Conservation (phyloP, 2,797 vertebrate species). For the Forpus xanthops region DNA sequence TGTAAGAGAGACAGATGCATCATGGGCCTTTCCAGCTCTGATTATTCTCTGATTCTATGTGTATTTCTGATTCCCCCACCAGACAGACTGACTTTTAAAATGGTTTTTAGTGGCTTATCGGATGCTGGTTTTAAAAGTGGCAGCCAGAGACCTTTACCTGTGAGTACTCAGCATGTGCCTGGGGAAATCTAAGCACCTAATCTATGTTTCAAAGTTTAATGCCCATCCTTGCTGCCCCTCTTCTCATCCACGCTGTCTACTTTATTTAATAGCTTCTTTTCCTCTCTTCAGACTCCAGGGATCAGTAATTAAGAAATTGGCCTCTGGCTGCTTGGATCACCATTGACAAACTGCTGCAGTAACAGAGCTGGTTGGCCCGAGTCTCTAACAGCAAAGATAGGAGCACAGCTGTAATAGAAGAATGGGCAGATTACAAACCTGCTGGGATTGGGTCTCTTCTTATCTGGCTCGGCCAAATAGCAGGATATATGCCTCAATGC, state of each 20-base stretch:
- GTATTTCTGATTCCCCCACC: background rate
- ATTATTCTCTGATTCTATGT: background rate
- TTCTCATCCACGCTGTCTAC: background rate
- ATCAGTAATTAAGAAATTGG: constrained; percentile 26
- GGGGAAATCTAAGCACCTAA: background rate
- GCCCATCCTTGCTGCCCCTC: background rate
- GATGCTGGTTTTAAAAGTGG: background rate
- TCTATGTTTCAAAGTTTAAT: background rate
- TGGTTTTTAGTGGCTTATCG: background rate
- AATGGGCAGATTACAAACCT: background rate
- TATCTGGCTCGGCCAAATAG: background rate
- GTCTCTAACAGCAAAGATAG: background rate
- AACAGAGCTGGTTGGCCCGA: background rate
- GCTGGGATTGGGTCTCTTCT: background rate
- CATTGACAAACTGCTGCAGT: background rate
- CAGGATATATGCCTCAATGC: background rate
- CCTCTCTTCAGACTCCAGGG: background rate
- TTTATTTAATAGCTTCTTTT: background rate
- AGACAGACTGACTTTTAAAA: background rate
- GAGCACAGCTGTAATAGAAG: background rate
- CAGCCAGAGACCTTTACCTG: background rate
- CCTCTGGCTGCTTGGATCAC: background rate
- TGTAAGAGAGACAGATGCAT: background rate
- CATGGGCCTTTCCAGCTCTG: background rate
- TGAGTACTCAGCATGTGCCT: background rate